A percentile compares a stretch with the other conserved stretches of the same genome.
Evolutionary conservation across 1,140 invertebrate genomes (phyloP).

Genomic region (Bombus difficillimus): DNA sequence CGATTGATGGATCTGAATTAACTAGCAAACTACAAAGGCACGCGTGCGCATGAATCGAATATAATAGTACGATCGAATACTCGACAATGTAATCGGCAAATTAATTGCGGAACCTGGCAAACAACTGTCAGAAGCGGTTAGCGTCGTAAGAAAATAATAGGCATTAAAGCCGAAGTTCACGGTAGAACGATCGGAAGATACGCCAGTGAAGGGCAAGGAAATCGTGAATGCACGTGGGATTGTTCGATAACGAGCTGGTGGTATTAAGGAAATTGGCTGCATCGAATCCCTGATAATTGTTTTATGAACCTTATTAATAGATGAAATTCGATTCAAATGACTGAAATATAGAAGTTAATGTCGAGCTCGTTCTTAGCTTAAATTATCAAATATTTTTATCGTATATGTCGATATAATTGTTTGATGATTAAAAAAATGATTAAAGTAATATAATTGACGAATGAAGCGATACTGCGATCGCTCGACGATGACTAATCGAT

Average conservation of each 20-base stretch:
- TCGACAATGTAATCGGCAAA: slow-evolving; percentile 14
- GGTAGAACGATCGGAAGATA: slow-evolving; percentile 12
- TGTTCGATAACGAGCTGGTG: slow-evolving; percentile 19
- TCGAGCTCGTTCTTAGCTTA: neutral
- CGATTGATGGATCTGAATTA: neutral
- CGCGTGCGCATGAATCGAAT: neutral
- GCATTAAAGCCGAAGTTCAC: slow-evolving; percentile 13
- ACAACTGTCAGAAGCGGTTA: slow-evolving; percentile 11
- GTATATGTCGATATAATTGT: neutral
- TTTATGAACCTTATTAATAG: neutral
- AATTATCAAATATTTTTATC: neutral
- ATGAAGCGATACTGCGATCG: neutral
- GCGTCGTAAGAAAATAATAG: neutral
- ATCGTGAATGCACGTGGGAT: neutral
- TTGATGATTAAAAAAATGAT: neutral
- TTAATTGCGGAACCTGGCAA: slow-evolving; percentile 4
- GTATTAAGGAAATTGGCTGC: slow-evolving; percentile 6
- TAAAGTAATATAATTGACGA: neutral
- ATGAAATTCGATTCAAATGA: neutral
- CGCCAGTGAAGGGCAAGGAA: slow-evolving; percentile 9
- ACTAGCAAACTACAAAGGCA: neutral
- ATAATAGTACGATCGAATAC: neutral
- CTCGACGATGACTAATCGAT: neutral
- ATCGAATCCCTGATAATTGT: neutral
- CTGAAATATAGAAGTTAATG: neutral